Percentiles rank a stretch among this genome's conserved stretches.
These are phyloP conservation scores for Agelastica alni DNA, from an alignment of 2,888 invertebrate genomes.

Conservation along the genomic window DNA sequence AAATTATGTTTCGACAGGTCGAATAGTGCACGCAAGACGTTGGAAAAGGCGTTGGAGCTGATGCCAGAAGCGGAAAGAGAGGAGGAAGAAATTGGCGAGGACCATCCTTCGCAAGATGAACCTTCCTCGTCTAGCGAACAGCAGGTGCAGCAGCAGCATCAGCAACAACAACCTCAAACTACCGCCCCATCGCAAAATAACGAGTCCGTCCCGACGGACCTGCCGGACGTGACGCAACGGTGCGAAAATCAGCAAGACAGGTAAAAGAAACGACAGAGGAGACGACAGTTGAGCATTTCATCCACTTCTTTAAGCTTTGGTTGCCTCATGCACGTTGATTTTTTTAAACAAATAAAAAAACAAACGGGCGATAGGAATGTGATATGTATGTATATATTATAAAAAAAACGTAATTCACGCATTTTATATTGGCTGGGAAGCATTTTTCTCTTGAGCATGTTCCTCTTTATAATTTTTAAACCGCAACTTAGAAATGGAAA, in stretches of 20 bases:
- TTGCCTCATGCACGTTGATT: slow-evolving; percentile 30
- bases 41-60: slow-evolving; percentile 77
- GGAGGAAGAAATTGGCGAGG: slow-evolving; percentile 52
- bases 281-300: slow-evolving; percentile 13
- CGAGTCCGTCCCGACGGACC: slow-evolving; percentile 40
- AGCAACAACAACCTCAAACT: slow-evolving; percentile 19
- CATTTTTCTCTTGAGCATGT: slow-evolving; percentile 42
- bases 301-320: slow-evolving; percentile 26
- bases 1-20: too few species aligned
- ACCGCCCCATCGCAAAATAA: slow-evolving; percentile 29
- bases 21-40: slow-evolving; percentile 87
- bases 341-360: neutral
- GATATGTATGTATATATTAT: slow-evolving; percentile 54
- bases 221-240: slow-evolving; percentile 50
- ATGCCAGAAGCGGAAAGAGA: slow-evolving; percentile 68
- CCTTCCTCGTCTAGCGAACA: slow-evolving; percentile 9
- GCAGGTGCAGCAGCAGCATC: slow-evolving; percentile 8
- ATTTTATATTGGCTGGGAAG: slow-evolving; percentile 54
- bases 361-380: slow-evolving; percentile 49
- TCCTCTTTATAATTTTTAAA: slow-evolving; percentile 20
- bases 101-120: slow-evolving; percentile 50
- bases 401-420: slow-evolving; percentile 46
- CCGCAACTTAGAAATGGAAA: too few species aligned
- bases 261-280: slow-evolving; percentile 23
- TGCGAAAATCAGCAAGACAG: slow-evolving; percentile 43